Evolutionary conservation across 2,888 invertebrate species (phyloP).

Genomic region (Gibbula magus): DNA sequence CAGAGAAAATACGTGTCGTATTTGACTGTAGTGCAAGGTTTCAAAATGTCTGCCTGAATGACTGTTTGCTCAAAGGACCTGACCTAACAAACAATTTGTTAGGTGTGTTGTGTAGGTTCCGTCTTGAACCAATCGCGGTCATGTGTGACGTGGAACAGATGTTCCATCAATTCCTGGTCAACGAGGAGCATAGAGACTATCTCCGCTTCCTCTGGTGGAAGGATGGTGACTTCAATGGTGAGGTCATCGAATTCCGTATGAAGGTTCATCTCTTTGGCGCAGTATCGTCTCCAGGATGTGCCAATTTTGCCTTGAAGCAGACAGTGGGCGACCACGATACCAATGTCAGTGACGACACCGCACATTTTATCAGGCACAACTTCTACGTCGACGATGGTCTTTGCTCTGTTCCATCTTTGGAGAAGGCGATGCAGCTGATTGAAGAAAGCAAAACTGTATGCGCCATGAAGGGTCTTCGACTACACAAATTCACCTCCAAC

Average conservation of each 20-base stretch:
- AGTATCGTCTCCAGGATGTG: no score
- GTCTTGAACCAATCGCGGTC: slow-evolving; percentile 1
- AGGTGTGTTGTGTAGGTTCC: slow-evolving; percentile 13
- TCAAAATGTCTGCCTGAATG: slow-evolving; percentile 11
- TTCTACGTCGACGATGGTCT: no score
- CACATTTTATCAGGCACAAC: no score
- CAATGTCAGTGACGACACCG: no score
- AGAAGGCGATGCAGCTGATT: no score
- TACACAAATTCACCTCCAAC: slow-evolving; percentile 50
- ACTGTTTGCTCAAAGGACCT: slow-evolving; percentile 21
- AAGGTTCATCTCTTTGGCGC: no score
- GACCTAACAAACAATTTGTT: slow-evolving; percentile 19
- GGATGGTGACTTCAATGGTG: slow-evolving; percentile 36
- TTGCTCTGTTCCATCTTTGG: no score
- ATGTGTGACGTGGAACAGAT: no score
- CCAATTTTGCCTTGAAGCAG: no score
- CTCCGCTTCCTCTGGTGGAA: no score
- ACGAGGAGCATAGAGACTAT: slow-evolving; percentile 28
- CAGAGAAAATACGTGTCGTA: slow-evolving; percentile 15
- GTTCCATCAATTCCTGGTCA: slow-evolving; percentile 27
- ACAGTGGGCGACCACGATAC: no score
- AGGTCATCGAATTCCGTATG: slow-evolving; percentile 38
- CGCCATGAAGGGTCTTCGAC: slow-evolving; percentile 34
- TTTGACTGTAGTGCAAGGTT: slow-evolving; percentile 11
- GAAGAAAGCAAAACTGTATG: slow-evolving; percentile 37